Percentiles rank a stretch among this genome's conserved stretches.
phyloP scores from a whole-genome alignment of 2,113 vertebrate genomes.

The Ranitomeya variabilis region DNA sequence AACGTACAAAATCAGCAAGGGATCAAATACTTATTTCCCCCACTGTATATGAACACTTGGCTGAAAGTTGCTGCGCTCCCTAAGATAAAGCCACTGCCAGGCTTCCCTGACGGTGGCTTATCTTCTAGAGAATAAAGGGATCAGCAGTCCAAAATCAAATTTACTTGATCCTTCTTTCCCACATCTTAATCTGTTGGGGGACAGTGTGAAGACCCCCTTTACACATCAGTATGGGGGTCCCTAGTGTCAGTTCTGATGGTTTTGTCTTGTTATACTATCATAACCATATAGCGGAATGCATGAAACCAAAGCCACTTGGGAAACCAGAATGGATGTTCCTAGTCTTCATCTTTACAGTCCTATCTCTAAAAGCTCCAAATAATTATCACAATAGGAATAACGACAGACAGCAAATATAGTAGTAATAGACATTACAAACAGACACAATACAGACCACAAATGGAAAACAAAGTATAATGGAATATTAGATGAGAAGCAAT shows the following conservation, averaged over 20 bases:
- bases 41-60: too few species aligned
- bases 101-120: too few species aligned
- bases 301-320: not conserved
- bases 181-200: too few species aligned
- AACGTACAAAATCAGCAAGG: too few species aligned
- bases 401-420: not conserved
- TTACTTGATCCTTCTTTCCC: too few species aligned
- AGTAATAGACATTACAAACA: not conserved
- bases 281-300: not conserved
- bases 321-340: not conserved
- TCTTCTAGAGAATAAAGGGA: too few species aligned
- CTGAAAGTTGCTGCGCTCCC: too few species aligned
- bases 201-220: too few species aligned
- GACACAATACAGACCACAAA: constrained; percentile 23
- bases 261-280: not conserved
- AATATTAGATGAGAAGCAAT: constrained; percentile 35
- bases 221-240: too few species aligned
- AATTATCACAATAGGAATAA: not conserved
- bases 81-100: too few species aligned
- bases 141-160: too few species aligned
- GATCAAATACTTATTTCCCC: too few species aligned
- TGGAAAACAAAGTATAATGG: constrained; percentile 28
- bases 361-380: constrained; percentile 6
- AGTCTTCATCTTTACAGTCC: not conserved
- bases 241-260: not conserved